Evolutionary conservation across 2,113 vertebrate species (phyloP), one percentile per base, ranked within the genome.

Genomic region (Ornithorhynchus anatinus): DNA sequence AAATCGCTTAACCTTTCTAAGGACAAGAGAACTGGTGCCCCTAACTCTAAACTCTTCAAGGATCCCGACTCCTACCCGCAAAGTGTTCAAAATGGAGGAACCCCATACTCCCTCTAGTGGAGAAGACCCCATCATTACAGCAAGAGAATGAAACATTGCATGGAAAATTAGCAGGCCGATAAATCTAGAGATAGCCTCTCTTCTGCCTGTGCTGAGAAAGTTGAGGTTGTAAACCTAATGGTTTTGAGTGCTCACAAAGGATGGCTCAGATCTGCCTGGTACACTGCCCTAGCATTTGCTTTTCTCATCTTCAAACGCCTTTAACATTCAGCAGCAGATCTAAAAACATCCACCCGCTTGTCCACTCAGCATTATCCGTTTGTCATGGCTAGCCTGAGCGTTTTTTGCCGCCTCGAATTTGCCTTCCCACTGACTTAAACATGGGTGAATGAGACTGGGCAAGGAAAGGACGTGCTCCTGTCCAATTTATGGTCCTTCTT

Each of bases 21-120:
- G 12, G 36, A 44, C 22, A 25, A 40, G n/a, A 22, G 20, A 17
- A 7, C 56, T 6, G 20, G 8, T 25, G 40, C 23, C 39, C 40
- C 33, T 10, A 11, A 31, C 15, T 23, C 43, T 14, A n/a, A 33
- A 8, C 4, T 17, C 9, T 48, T 33, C n/a, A n/a, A 3, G 10
- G 25, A n/a, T 31, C 19, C 33, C 6, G 36, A 11, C 59, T 22
- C 23, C n/a, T 14, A 19, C 27, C 19, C 23, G 23, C 23, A 13
- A 17, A 25, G 39, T 36, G 38, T 22, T 45, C 45, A 47, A 59
- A 56, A 60, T 8, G 14, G 52, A 78, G 72, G 48, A 43, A 31
- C 25, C 45, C 42, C 29, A 20, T n/a, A 68, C 51, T 74, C 80
- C 80, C 75, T 47, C 61, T 71, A 69, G 75, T 1, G 31, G 67